These are phyloP conservation scores for Aphaenogaster floridana DNA, from an alignment of 1,140 invertebrate species.

Conservation along the genomic window DNA sequence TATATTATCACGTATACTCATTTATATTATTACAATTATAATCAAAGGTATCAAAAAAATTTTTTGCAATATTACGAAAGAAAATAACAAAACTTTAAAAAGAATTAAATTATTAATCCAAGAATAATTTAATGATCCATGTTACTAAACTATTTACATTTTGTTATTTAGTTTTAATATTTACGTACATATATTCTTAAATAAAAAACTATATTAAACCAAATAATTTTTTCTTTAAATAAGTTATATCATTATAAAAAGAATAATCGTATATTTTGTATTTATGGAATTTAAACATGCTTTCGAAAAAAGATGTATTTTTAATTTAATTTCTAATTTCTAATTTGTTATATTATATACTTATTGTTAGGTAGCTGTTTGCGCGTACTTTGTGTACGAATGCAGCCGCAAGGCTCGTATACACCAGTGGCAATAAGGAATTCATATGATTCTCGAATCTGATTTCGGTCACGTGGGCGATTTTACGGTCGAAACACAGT, in stretches of 20 bases:
- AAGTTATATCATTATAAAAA: neutral
- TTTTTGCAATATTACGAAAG: neutral
- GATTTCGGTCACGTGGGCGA: conserved; percentile 25
- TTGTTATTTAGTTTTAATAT: neutral
- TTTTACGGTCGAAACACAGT: conserved; percentile 69
- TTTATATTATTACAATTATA: conserved; percentile 3
- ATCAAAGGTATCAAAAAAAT: neutral
- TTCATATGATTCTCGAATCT: conserved; percentile 28
- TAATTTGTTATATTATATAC: too few relatives aligned
- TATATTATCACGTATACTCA: neutral
- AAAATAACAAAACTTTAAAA: neutral
- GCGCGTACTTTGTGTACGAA: neutral
- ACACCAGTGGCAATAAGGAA: conserved; percentile 67
- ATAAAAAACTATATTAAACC: neutral
- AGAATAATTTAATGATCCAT: neutral
- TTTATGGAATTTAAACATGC: neutral
- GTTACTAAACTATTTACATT: neutral
- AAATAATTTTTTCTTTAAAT: neutral
- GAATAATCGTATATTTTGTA: neutral
- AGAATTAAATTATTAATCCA: conserved; percentile 7
- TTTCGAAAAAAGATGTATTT: neutral
- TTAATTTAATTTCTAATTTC: neutral
- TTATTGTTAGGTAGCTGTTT: neutral
- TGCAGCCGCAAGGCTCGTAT: neutral
- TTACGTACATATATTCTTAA: neutral